Evolutionary conservation across 2,797 vertebrate genomes (phyloP).

Genomic region (Decapterus maruadsi): DNA sequence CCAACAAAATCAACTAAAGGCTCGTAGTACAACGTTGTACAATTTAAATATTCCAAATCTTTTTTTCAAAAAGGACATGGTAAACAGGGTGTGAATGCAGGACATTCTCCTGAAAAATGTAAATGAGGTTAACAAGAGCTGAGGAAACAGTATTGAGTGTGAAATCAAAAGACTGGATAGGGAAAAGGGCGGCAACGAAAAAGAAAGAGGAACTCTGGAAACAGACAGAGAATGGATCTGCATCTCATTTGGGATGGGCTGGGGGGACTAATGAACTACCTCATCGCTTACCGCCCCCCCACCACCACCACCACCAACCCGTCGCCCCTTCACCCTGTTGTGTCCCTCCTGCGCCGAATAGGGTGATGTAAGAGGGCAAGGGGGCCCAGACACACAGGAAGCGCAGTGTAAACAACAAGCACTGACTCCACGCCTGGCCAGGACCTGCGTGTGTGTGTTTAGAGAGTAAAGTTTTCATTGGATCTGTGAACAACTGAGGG

Average conservation of each 20-base stretch:
- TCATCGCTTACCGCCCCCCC: slow-evolving; percentile 72
- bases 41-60: neutral
- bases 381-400: slow-evolving; percentile 84
- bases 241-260: slow-evolving; percentile 78
- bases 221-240: slow-evolving; percentile 70
- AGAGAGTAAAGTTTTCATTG: slow-evolving; percentile 58
- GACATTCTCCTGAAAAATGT: slow-evolving; percentile 54
- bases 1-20: neutral
- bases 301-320: slow-evolving; percentile 21
- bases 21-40: neutral
- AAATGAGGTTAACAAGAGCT: slow-evolving; percentile 58
- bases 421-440: slow-evolving; percentile 54
- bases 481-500: slow-evolving; percentile 15
- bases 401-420: slow-evolving; percentile 84
- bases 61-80: neutral
- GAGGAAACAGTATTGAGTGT: slow-evolving; percentile 48
- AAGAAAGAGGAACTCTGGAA: slow-evolving; percentile 59
- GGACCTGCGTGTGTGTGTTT: slow-evolving; percentile 38
- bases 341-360: slow-evolving; percentile 72
- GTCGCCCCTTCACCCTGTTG: slow-evolving; percentile 64
- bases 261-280: slow-evolving; percentile 80
- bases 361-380: slow-evolving; percentile 81
- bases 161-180: slow-evolving; percentile 70
- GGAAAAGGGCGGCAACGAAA: slow-evolving; percentile 53
- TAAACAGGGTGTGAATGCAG: slow-evolving; percentile 29